Percentiles rank a stretch among this genome's conserved stretches.
phyloP scores from a whole-genome alignment of 2,113 vertebrate genomes.

The Origma solitaria region DNA sequence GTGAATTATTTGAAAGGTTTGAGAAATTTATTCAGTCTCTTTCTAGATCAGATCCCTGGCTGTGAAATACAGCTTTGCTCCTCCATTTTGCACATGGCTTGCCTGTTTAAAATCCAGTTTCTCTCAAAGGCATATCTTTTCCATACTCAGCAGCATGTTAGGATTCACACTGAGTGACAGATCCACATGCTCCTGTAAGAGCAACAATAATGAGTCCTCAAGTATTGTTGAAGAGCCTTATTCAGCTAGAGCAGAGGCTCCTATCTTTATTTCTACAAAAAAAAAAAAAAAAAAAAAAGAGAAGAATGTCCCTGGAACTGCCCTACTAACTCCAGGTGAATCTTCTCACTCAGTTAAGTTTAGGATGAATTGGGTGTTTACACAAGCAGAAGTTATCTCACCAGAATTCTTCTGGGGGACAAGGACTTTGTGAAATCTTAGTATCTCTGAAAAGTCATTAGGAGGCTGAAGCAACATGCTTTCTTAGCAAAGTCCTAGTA shows the following conservation, averaged over 20 bases:
- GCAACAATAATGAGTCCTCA: background rate
- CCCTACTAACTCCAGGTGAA: background rate
- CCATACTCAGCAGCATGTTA: accelerated
- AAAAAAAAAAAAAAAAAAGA: background rate
- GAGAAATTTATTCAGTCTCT: background rate
- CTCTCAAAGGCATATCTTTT: background rate
- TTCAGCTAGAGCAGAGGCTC: background rate
- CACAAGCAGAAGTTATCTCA: background rate
- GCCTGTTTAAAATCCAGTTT: background rate
- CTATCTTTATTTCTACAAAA: background rate
- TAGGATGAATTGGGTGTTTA: background rate
- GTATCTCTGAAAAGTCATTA: background rate
- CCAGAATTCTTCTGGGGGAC: background rate
- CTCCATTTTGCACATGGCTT: background rate
- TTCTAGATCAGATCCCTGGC: background rate
- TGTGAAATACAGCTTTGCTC: background rate
- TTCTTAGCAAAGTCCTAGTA: background rate
- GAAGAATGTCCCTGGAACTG: background rate
- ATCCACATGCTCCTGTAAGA: background rate
- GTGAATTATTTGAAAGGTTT: background rate
- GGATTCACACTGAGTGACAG: background rate
- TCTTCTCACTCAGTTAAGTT: background rate
- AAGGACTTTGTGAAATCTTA: background rate
- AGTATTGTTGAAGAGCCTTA: background rate
- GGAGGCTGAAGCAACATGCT: background rate